Evolutionary conservation across 2,797 vertebrate genomes (phyloP), one percentile per base, ranked within the genome.

Genomic region (Bufotes viridis): DNA sequence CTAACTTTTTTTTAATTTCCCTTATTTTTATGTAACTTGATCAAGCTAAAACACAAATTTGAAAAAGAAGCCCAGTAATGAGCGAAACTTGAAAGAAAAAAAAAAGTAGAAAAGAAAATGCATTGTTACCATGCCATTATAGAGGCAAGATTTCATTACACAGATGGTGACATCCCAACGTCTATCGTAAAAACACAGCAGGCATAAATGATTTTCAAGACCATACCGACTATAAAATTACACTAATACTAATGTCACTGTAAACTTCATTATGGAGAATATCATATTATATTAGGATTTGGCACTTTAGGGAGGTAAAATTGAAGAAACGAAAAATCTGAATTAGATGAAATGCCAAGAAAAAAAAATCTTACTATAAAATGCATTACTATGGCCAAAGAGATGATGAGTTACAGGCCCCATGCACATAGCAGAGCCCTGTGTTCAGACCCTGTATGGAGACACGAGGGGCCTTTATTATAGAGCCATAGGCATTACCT

Each of bases 141-240:
- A 14, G 91, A 94, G 93, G 93, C 93, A 93, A 95, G 95, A 96
- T 96, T 96, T 94, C 95, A 96, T 96, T 96, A 95, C 94, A 95
- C 93, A 96, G 94, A 96, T 95, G 94, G 94, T 93, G 93, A 95
- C 93, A 94, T 93, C 91, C 91, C 91, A 93, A 95, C 93, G 95
- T 95, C 94, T 95, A 93, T 95, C 95, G 95, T 95, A 94, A 95
- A 94, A 95, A 92, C 94, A 95, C 95, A 96, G 95, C 95, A 95
- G 95, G 95, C 95, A 95, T 94, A 95, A 95, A 95, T 83, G 90
- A 95, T 95, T 94, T 95, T 92, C 94, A 91, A 94, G 92, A 82
- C 92, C 94, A 95, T 95, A 92, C 90, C 91, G 89, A 93, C 93
- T 94, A 95, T 93, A 94, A 95, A 95, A 96, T 95, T 95, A 95